Conservation (phyloP, 1,140 invertebrate genomes). For the Lanistes nyassanus region DNA sequence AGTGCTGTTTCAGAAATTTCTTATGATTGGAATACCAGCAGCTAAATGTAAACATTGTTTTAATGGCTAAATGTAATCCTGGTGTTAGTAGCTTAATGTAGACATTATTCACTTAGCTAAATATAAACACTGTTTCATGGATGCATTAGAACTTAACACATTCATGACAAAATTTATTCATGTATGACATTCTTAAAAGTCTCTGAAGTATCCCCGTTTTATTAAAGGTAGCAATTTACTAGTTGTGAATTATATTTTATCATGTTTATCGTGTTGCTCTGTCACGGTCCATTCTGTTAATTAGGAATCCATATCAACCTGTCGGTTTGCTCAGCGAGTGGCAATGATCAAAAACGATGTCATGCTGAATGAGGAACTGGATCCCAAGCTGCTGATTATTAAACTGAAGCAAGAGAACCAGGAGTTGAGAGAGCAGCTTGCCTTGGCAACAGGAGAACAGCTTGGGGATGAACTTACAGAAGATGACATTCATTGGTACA, state of each 20-base stretch:
- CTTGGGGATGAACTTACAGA: constrained; percentile 57
- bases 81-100: too few species aligned
- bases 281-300: background rate
- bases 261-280: background rate
- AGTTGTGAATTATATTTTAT: background rate
- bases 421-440: constrained; percentile 61
- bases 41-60: too few species aligned
- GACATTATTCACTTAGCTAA: too few species aligned
- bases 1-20: too few species aligned
- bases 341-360: constrained; percentile 74
- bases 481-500: constrained; percentile 60
- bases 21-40: too few species aligned
- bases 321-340: constrained; percentile 76
- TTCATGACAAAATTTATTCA: too few species aligned
- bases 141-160: too few species aligned
- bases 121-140: too few species aligned
- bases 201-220: background rate
- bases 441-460: constrained; percentile 62
- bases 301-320: constrained; percentile 75
- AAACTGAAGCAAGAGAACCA: constrained; percentile 68
- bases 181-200: background rate
- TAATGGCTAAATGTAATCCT: too few species aligned
- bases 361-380: constrained; percentile 70
- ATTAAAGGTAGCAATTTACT: background rate
- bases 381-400: constrained; percentile 69